Percentiles rank a stretch among this genome's conserved stretches.
Evolutionary conservation across 2,113 vertebrate genomes (phyloP).

Genomic region (Bubo blakistoni): DNA sequence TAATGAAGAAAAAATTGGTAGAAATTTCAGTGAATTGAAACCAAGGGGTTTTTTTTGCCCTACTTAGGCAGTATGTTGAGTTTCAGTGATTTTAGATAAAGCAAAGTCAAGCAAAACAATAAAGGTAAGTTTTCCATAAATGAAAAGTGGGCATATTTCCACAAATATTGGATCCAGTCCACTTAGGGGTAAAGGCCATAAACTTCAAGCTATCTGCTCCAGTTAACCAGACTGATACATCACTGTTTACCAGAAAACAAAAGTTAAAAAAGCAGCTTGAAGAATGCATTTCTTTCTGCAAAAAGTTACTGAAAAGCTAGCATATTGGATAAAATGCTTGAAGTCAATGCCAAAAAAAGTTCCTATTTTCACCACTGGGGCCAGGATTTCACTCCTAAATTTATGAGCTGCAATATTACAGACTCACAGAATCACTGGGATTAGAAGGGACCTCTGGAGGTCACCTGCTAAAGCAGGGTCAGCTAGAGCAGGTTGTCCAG

Average conservation of each 20-base stretch:
- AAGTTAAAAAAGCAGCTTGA: neutral
- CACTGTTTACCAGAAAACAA: neutral
- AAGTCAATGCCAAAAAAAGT: neutral
- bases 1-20: neutral
- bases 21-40: neutral
- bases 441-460: neutral
- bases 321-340: neutral
- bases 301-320: neutral
- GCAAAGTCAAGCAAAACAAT: neutral
- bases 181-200: neutral
- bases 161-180: neutral
- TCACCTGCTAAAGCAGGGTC: neutral
- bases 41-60: accelerated
- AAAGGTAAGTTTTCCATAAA: neutral
- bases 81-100: neutral
- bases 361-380: neutral
- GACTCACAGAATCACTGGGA: neutral
- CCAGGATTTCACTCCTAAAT: neutral
- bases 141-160: neutral
- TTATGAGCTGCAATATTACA: neutral
- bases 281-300: neutral
- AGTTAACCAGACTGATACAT: neutral
- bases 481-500: neutral
- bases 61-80: accelerated
- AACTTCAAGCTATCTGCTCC: neutral